Evolutionary conservation across 2,888 invertebrate species (phyloP), one percentile per base, ranked within the genome.

Genomic region (Chromoteleia sp.): DNA sequence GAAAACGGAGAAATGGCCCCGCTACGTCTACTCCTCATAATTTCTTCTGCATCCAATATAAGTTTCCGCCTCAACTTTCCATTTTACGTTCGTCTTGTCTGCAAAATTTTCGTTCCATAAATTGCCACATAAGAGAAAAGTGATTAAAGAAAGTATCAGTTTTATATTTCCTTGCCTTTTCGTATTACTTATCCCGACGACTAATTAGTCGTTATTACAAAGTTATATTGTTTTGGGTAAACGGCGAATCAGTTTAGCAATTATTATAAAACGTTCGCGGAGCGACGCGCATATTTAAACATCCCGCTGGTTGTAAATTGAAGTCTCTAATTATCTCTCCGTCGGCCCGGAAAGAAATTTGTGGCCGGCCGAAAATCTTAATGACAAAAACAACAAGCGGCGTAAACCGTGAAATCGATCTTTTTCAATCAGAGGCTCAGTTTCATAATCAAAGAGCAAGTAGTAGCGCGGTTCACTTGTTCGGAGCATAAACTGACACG

Each of bases 401-500:
- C 41, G 14, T 41, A 21, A 56, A 30, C 43, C 71, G 36, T 81
- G 76, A 71, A 76, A 81, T 81, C 71, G 61, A 81, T 76, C 76
- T 76, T 70, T 70, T 45, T 63, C 59, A 61, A 73, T 71, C 61
- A 30, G 63, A 65, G 50, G 50, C 39, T 70, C 33, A 63, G 58
- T 58, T 82, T 82, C 52, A 59, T 82, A 82, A 82, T 74, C 78
- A 70, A 75, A 73, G 65, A 68, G 59, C 68, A 50, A 68, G 81
- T 61, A 77, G 68, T 52, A 45, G 75, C 36, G 65, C 83, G 81
- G 85, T 86, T 86, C 84, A 81, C 85, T 85, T 77, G 84, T 84
- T 85, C 86, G 70, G 17, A 61, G 82, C 83, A 85, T 87, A 87
- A 87, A 89, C 86, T 84, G 83, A 84, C 83, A 84, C 84, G 87